Evolutionary conservation across 2,113 vertebrate species (phyloP).

Genomic region (Orientallactaga bullata): DNA sequence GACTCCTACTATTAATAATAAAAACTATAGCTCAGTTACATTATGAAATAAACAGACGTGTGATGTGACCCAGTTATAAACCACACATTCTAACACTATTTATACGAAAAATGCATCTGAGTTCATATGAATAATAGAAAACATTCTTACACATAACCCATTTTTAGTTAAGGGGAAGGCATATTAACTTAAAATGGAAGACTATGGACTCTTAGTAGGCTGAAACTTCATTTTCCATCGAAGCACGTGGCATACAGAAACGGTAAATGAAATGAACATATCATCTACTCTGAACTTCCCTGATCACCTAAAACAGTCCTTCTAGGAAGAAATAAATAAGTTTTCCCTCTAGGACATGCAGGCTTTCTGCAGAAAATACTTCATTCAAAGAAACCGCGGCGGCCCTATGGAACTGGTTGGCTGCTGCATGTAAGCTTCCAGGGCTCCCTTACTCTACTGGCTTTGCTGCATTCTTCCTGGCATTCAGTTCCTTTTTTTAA

Average conservation of each 20-base stretch:
- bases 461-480: neutral
- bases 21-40: neutral
- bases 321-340: neutral
- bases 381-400: neutral
- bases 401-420: neutral
- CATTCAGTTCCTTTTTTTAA: neutral
- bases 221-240: conserved; percentile 1
- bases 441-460: neutral
- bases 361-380: conserved; percentile 22
- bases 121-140: conserved; percentile 1
- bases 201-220: neutral
- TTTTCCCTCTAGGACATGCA: neutral
- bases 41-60: neutral
- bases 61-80: neutral
- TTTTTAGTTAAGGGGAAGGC: neutral
- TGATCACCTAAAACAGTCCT: neutral
- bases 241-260: neutral
- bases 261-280: neutral
- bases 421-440: neutral
- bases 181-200: neutral
- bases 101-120: neutral
- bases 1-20: neutral
- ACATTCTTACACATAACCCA: neutral
- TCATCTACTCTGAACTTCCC: neutral
- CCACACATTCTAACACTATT: neutral